A percentile compares a stretch with the other conserved stretches of the same genome.
Evolutionary conservation across 2,888 invertebrate species (phyloP).

Genomic region (Tenodera sinensis): DNA sequence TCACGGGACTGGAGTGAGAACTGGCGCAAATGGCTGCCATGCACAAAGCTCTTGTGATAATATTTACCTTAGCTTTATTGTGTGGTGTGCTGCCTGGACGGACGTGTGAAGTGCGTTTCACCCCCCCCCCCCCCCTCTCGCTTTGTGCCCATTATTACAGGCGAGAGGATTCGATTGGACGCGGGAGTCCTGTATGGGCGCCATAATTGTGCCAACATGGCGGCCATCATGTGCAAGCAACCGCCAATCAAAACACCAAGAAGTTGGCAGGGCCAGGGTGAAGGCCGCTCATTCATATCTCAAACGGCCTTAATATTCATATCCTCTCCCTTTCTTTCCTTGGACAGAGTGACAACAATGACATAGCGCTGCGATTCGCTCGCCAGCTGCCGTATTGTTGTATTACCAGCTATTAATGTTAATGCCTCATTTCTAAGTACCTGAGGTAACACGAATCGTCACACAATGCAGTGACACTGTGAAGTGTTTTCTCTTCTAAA

Average conservation of each 20-base stretch:
- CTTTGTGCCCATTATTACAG: slow-evolving; percentile 25
- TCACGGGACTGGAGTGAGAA: slow-evolving; percentile 5
- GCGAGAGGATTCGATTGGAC: slow-evolving; percentile 19
- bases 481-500: too few species aligned
- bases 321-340: background rate
- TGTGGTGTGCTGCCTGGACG: background rate
- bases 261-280: slow-evolving; percentile 1
- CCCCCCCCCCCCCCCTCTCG: background rate
- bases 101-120: slow-evolving; percentile 12
- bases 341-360: background rate
- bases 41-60: slow-evolving; percentile 26
- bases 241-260: slow-evolving; percentile 23
- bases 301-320: background rate
- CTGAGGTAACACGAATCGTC: too few species aligned
- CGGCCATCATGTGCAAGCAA: background rate
- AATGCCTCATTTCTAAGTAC: too few species aligned
- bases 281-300: background rate
- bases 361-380: background rate
- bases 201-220: slow-evolving; percentile 26
- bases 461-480: too few species aligned
- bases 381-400: background rate
- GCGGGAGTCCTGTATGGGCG: slow-evolving; percentile 10
- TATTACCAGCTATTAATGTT: background rate
- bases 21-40: slow-evolving; percentile 1
- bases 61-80: slow-evolving; percentile 30